Evolutionary conservation across 2,797 vertebrate species (phyloP).

Genomic region (Hoplostethus mediterraneus): DNA sequence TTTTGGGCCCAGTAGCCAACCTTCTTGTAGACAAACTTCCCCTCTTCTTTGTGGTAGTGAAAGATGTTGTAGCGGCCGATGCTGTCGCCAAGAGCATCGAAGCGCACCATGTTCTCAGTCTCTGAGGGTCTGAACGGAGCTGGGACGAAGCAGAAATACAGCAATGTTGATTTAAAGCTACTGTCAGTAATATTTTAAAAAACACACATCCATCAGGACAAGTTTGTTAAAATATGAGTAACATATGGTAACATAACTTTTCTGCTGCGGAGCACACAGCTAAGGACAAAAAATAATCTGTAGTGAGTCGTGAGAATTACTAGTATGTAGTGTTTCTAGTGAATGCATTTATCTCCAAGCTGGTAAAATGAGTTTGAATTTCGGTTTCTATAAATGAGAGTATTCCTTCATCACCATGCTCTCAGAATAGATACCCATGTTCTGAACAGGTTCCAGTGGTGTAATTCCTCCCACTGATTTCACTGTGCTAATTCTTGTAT

Average conservation of each 20-base stretch:
- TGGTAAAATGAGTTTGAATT: neutral
- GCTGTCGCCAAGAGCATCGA: slow-evolving; percentile 92
- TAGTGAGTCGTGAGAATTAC: too few relatives aligned
- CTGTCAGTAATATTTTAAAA: too few relatives aligned
- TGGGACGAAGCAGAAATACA: slow-evolving; percentile 65
- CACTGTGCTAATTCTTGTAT: slow-evolving; percentile 39
- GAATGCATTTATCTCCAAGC: too few relatives aligned
- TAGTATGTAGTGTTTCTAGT: too few relatives aligned
- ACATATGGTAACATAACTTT: neutral
- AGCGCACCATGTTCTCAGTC: slow-evolving; percentile 89
- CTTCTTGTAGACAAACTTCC: slow-evolving; percentile 91
- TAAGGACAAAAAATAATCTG: too few relatives aligned
- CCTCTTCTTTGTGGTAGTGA: slow-evolving; percentile 89
- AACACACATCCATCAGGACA: too few relatives aligned
- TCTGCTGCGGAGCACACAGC: too few relatives aligned
- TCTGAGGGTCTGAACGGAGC: slow-evolving; percentile 94
- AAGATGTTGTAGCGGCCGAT: slow-evolving; percentile 99
- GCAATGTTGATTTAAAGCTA: slow-evolving; percentile 3
- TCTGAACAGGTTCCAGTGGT: slow-evolving; percentile 10
- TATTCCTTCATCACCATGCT: slow-evolving; percentile 21
- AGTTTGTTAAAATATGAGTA: neutral
- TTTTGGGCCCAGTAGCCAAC: slow-evolving; percentile 97
- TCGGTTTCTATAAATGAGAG: neutral
- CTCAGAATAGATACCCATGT: slow-evolving; percentile 23
- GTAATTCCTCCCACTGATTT: slow-evolving; percentile 23